Evolutionary conservation across 2,113 vertebrate genomes (phyloP), one percentile per base, ranked within the genome.

Genomic region (Hystrix cristata): DNA sequence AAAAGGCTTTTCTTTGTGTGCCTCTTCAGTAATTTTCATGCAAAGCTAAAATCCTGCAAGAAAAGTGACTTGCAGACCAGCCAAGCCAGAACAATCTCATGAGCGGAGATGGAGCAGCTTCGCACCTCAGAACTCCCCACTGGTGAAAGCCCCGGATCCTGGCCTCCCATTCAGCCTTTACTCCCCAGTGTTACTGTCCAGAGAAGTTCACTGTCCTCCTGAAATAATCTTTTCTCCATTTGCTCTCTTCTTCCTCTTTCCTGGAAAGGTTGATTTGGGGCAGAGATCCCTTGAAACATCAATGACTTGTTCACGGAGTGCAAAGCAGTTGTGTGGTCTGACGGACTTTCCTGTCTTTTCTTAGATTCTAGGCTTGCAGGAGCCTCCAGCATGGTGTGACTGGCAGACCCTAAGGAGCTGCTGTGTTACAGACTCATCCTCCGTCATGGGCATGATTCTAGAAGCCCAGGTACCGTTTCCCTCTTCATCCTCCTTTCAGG

Each of bases 381-480:
- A 98, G 13, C 98, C 98, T 0, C 97, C 99, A 8, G 60, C 98
- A 2, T 99, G 99, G 99, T 94, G 88, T 62, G 99, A 99, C 13
- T 99, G 99, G 99, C 99, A 99, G 97, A 98, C 99, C 71, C 97
- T 99, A 98, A 99, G 98, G 97, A 99, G 96, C 79, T 98, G 99
- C 95, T 99, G 99, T 15, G 94, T 65, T 76, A 98, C 98, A 25
- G 98, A 99, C 87, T 98, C 99, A 0, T 99, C 98, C 38, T 27
- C 98, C 0, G 81, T 99, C 81, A 98, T 99, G 95, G 98, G 98
- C 57, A 71, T 98, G 38, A 99, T 99, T 98, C 83, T 99, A 89
- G 99, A 99, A 96, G 99, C 99, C 46, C 99, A 99, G 98, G 99
- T 99, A 97, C 82, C 98, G 7, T 81, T 90, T 94, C 86, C 90